A percentile compares a stretch with the other conserved stretches of the same genome.
phyloP scores from a whole-genome alignment of 2,888 invertebrate genomes.

The Lochmaea crataegi region DNA sequence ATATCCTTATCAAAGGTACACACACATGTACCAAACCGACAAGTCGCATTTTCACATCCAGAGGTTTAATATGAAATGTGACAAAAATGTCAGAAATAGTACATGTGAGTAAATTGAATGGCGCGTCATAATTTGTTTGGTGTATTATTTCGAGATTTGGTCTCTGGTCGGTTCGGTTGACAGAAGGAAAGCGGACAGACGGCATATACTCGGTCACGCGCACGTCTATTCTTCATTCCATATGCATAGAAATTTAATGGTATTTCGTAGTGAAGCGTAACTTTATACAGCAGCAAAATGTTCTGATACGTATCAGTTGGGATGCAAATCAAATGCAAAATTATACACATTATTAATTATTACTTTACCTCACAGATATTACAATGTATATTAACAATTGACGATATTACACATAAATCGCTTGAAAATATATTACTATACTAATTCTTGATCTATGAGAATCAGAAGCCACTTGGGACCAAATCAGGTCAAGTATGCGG shows the following conservation, averaged over 20 bases:
- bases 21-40: conserved; percentile 33
- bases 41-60: conserved; percentile 37
- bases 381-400: not conserved
- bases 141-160: conserved; percentile 46
- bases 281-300: conserved; percentile 63
- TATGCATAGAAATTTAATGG: conserved; percentile 66
- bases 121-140: conserved; percentile 48
- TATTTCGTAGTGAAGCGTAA: conserved; percentile 63
- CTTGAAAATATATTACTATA: too few species aligned
- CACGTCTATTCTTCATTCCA: conserved; percentile 62
- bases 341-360: conserved; percentile 61
- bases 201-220: conserved; percentile 37
- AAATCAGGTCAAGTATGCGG: too few species aligned
- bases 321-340: conserved; percentile 66
- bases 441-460: too few species aligned
- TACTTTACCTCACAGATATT: not conserved
- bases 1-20: conserved; percentile 37
- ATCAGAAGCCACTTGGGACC: too few species aligned
- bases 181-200: conserved; percentile 38
- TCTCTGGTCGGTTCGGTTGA: conserved; percentile 42
- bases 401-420: not conserved
- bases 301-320: conserved; percentile 64
- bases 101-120: conserved; percentile 46
- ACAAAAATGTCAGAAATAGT: conserved; percentile 40
- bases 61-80: conserved; percentile 42